A percentile compares a stretch with the other conserved stretches of the same genome.
phyloP scores from a whole-genome alignment of 2,888 invertebrate genomes.

The Mylabris sibirica region DNA sequence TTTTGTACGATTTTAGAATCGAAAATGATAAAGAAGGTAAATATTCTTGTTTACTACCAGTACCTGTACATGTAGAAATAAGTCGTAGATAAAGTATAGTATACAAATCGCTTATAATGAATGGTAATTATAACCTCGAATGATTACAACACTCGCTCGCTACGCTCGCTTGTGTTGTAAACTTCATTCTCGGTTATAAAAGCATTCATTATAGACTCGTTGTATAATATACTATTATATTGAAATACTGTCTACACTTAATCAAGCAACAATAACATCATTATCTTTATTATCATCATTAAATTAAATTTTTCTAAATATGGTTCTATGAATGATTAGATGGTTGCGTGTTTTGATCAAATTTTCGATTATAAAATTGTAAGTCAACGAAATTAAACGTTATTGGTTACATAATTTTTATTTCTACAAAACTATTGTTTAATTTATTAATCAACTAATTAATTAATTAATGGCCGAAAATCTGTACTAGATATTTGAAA shows the following conservation, averaged over 20 bases:
- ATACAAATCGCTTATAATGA: too few species aligned
- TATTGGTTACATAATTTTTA: background rate
- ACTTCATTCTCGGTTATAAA: too few species aligned
- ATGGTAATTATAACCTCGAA: too few species aligned
- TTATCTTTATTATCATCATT: background rate
- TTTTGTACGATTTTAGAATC: too few species aligned
- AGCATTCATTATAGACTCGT: too few species aligned
- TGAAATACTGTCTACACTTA: background rate
- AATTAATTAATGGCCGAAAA: conserved; percentile 23
- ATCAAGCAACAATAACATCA: background rate
- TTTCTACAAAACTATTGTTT: background rate
- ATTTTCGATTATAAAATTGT: background rate
- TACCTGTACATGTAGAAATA: background rate
- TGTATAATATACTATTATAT: too few species aligned
- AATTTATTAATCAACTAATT: background rate
- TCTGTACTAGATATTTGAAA: conserved; percentile 26
- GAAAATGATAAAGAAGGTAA: too few species aligned
- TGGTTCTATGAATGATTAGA: too few species aligned
- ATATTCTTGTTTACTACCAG: too few species aligned
- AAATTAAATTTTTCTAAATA: background rate
- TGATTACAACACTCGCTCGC: too few species aligned
- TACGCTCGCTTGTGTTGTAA: too few species aligned
- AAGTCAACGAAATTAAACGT: background rate
- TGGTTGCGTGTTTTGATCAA: background rate
- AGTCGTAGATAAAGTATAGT: too few species aligned